Evolutionary conservation across 2,797 vertebrate genomes (phyloP).

Genomic region (Cichlasoma orientale): DNA sequence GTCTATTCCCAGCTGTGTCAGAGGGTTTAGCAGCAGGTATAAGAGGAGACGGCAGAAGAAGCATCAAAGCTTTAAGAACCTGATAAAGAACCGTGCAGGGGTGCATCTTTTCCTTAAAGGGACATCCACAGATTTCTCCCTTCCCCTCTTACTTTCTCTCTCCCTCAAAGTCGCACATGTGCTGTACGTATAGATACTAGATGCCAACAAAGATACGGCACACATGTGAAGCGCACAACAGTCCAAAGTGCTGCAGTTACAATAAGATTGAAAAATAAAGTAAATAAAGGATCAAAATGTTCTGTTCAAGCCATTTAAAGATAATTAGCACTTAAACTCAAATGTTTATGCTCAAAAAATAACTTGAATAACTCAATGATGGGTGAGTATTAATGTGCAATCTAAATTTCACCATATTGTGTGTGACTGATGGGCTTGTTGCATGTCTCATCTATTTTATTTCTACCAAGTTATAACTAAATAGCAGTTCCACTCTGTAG

Average conservation of each 20-base stretch:
- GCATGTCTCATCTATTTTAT: neutral
- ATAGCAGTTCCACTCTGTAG: neutral
- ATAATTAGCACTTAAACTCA: no score
- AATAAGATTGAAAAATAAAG: neutral
- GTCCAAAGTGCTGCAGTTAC: neutral
- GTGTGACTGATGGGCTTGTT: no score
- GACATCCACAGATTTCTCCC: conserved; percentile 24
- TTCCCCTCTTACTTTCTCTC: neutral
- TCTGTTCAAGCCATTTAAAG: neutral
- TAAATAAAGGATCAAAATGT: neutral
- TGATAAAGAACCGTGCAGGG: conserved; percentile 19
- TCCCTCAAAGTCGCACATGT: neutral
- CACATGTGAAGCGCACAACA: no score
- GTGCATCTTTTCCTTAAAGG: neutral
- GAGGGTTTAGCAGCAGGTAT: conserved; percentile 5
- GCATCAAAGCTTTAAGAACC: conserved; percentile 30
- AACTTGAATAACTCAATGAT: neutral
- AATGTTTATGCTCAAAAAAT: neutral
- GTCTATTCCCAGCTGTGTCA: neutral
- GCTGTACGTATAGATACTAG: neutral
- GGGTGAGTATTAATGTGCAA: neutral
- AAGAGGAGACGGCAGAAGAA: conserved; percentile 25
- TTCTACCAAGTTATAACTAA: neutral
- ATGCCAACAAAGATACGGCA: no score
- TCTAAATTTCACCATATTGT: neutral